Base-by-base conservation (phyloP, 1,140 invertebrate genomes). In the Brachionus paranguensis region DNA sequence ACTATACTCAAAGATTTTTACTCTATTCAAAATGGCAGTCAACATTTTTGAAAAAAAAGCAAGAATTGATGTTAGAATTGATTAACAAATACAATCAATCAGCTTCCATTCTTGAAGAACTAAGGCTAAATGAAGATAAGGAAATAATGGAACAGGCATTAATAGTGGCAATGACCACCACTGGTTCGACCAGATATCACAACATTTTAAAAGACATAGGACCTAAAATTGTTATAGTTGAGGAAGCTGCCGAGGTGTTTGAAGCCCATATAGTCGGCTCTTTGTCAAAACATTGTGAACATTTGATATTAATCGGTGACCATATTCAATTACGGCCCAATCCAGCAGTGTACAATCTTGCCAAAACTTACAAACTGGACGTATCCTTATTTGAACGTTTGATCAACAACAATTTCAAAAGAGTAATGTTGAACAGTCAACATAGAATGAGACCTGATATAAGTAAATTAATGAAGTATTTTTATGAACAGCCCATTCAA, bases 361-460 rank as follows among this genome's bases (percentile, higher is more conserved):
- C 91, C 33, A 91, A 88, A 84, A 86, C 92, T 68, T 92, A 90
- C 86, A 89, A 92, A 65, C 87, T 93, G 20, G 92, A 94, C 68
- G 90, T 94, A 43, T 94, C 93, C 1, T 88, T 94, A 37, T 94
- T 94, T 87, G 93, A 94, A 87, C 90, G 93, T 41, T 91, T 94
- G 89, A 90, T 93, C 17, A 89, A 87, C 12, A 92, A 92, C 86
- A 88, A 90, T 0, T 88, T 92, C 5, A 89, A 91, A 55, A 91
- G 89, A 84, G 87, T 89, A 1, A 41, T 43, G 47, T 29, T 83
- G 10, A 84, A 84, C 45, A 50, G 17, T 76, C 27, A 89, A 72
- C 89, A 90, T 85, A 84, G 88, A 24, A 89, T 89, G 88, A 79
- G 88, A 50, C 84, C 88, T 12, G 86, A 88, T 37, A 88, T 90